Conservation (phyloP, 2,797 vertebrate genomes). For the Sebastes steindachneri region DNA sequence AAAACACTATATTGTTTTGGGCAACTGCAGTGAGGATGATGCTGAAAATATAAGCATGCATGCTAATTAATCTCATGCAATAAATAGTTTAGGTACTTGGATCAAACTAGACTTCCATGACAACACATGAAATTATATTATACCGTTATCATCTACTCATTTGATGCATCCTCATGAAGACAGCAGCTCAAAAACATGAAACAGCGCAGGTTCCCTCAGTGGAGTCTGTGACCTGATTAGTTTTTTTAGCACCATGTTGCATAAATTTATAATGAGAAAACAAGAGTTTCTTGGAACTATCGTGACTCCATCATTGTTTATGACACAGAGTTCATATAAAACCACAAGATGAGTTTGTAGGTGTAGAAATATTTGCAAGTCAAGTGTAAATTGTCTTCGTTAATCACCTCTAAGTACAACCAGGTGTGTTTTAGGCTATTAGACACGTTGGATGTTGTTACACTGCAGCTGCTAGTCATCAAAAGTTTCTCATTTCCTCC, state of each 20-base stretch:
- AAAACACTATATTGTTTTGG: not conserved
- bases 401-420: not conserved
- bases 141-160: not conserved
- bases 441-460: not conserved
- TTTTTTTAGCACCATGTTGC: not conserved
- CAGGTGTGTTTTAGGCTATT: not conserved
- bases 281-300: not conserved
- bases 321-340: not conserved
- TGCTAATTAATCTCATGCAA: not conserved
- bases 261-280: not conserved
- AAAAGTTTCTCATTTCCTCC: not conserved
- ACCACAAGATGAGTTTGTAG: not conserved
- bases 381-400: not conserved
- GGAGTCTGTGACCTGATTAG: constrained; percentile 11
- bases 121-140: too few species aligned
- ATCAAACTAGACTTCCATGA: not conserved
- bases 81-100: not conserved
- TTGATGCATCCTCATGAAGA: not conserved
- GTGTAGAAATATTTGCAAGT: not conserved
- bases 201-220: not conserved
- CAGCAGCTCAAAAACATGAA: not conserved
- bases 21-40: not conserved
- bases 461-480: not conserved
- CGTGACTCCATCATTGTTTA: not conserved
- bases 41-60: not conserved